Evolutionary conservation across 1,140 invertebrate genomes (phyloP).

Genomic region (Harpegnathos saltator): DNA sequence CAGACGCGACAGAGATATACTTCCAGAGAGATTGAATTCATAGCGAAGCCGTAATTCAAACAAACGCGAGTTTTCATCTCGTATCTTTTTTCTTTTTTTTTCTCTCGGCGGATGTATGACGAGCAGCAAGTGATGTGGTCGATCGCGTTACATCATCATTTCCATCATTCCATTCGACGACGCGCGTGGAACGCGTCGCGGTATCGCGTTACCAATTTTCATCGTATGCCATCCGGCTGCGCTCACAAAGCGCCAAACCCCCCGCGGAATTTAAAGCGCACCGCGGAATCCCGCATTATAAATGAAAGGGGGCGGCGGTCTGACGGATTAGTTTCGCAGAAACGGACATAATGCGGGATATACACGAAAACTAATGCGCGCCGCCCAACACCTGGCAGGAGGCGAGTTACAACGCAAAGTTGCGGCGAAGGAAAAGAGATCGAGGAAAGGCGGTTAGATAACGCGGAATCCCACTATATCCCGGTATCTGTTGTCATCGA

Average conservation of each 20-base stretch:
- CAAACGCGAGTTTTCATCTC: not conserved
- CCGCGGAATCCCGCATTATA: slow-evolving; percentile 8
- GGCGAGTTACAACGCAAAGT: slow-evolving; percentile 14
- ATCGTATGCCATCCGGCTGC: not conserved
- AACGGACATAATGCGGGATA: slow-evolving; percentile 42
- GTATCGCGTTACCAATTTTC: slow-evolving; percentile 53
- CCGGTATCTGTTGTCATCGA: slow-evolving; percentile 12
- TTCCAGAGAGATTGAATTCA: no score
- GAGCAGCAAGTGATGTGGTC: not conserved
- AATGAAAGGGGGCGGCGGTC: slow-evolving; percentile 25
- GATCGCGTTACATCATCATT: slow-evolving; percentile 40
- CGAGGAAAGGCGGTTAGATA: slow-evolving; percentile 15
- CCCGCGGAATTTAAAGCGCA: slow-evolving; percentile 31
- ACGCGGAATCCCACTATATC: slow-evolving; percentile 46
- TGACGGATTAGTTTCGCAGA: slow-evolving; percentile 51
- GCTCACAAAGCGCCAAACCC: slow-evolving; percentile 7
- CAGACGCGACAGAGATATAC: no score
- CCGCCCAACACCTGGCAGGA: no score
- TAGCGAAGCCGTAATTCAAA: not conserved
- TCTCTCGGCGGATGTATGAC: not conserved
- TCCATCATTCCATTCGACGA: slow-evolving; percentile 8
- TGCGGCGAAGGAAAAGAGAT: slow-evolving; percentile 8
- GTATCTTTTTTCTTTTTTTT: not conserved
- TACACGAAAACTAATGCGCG: not conserved
- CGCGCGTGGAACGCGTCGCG: not conserved